Conservation (phyloP, 2,113 vertebrate species). For the Columba janthina region DNA sequence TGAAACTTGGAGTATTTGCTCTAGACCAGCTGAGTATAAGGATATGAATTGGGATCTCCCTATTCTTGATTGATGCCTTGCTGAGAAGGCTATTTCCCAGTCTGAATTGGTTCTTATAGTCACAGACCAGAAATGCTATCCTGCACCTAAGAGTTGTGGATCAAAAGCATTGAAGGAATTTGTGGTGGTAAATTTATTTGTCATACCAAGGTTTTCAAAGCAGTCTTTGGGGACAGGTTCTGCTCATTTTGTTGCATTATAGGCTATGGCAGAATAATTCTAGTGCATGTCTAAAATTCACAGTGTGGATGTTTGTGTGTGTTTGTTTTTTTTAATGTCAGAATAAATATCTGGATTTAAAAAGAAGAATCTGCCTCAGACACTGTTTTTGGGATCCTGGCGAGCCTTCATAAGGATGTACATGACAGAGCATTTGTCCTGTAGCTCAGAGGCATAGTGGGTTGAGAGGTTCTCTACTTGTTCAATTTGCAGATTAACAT, state of each 20-base stretch:
- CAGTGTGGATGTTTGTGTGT: not conserved
- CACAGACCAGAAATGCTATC: not conserved
- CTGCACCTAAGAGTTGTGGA: not conserved
- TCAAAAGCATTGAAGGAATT: not conserved
- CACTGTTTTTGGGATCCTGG: not conserved
- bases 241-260: not conserved
- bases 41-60: not conserved
- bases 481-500: not conserved
- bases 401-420: fast-evolving
- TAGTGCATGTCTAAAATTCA: not conserved
- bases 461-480: not conserved
- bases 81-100: not conserved
- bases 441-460: not conserved
- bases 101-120: not conserved
- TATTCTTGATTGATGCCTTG: not conserved
- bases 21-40: not conserved
- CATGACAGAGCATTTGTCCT: not conserved
- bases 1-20: not conserved
- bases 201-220: not conserved
- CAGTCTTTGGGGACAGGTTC: not conserved
- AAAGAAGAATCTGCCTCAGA: not conserved
- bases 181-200: not conserved
- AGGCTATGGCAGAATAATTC: not conserved
- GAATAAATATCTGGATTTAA: not conserved
- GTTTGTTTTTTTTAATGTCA: not conserved